Base-by-base conservation (phyloP, 2,888 invertebrate genomes). In the Epicampocera succincta region DNA sequence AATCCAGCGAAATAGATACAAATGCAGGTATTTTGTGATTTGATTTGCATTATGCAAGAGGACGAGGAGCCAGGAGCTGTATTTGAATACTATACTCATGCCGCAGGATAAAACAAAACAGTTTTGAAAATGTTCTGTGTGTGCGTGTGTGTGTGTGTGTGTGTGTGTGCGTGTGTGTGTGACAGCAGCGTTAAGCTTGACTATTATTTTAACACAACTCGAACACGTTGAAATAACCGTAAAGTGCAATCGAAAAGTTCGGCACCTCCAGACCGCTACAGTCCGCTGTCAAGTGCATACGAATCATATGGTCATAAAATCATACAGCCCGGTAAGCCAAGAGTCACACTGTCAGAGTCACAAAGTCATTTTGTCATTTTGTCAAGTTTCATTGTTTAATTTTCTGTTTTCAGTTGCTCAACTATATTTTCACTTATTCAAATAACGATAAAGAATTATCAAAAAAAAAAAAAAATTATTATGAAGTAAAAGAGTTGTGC, bases 201-300 rank as follows among this genome's bases (percentile, higher is more conserved):
- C 44, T 38, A 44, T 44, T 52, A 60, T 52, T 50, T 46, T 60
- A 19, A 40, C 33, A 60, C 52, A 60, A 72, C 44, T 66, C 65
- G 19, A 65, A 78, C 56, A 72, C 52, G 46, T 65, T 42, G 40
- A 61, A 40, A 71, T 50, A 38, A 69, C 44, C 46, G 19, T 69
- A 17, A 17, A 50, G 58, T 50, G 4, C 6, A 12, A 19, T 48
- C 40, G n/a, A 9, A n/a, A 33, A 21, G 15, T 46, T 6, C 17
- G 56, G 29, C 5, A 4, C 13, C 9, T 13, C 17, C 12, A 5
- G 2, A 17, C 6, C 1, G 9, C 8, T 8, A 73, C 52, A 63
- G 44, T 50, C 38, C 13, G 40, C 1, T n/a, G 46, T n/a, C 17
- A 12, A 3, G 1, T 25, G 9, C 13, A 29, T 25, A 40, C 40